Base-by-base conservation (phyloP, 2,888 invertebrate genomes). In the Mermis nigrescens region DNA sequence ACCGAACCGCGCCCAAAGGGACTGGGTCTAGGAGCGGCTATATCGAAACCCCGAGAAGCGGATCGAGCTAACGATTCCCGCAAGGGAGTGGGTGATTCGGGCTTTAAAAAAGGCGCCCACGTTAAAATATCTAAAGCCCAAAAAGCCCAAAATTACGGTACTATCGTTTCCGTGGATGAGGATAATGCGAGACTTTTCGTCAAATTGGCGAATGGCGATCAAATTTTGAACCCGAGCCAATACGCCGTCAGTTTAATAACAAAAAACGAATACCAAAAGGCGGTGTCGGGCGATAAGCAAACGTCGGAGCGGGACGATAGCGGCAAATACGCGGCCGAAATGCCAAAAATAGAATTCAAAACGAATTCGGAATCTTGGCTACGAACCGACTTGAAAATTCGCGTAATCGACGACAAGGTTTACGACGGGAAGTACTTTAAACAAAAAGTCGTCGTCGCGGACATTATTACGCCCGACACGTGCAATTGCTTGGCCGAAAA, bases 21-120 rank as follows among this genome's bases (percentile, higher is more conserved):
- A 1, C 80, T 95, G 75, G 94, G 94, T 0, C 76, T 95, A 4
- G 95, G 95, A 1, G 94, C 92, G 1, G 86, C 85, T 69, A 3
- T 31, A 1, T 19, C 31, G 38, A 38, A 38, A 38, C 19, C 19
- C 12, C 7, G 12, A 19, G 19, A 12, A 7, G 28, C 63, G 60
- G 52, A 54, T 29, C 7, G 62, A 61, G 27, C 62, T 61, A 7
- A 38, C 7, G 19, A 38, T 38, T 38, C 38, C 12, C 7, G 12
- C 12, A 38, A 7, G 38, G 7, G 12, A 19, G 19, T 38, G 12
- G 26, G 29, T 12, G 51, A 2, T n/a, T 7, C 62, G 55, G 3
- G 61, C 53, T 62, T 63, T 46, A 58, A 48, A 45, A 24, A 53
- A n/a, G 56, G 60, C 24, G 53, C 57, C 24, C 46, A 1, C n/a